Evolutionary conservation across 2,113 vertebrate species (phyloP), one percentile per base, ranked within the genome.

Genomic region (Gasterosteus nipponicus): DNA sequence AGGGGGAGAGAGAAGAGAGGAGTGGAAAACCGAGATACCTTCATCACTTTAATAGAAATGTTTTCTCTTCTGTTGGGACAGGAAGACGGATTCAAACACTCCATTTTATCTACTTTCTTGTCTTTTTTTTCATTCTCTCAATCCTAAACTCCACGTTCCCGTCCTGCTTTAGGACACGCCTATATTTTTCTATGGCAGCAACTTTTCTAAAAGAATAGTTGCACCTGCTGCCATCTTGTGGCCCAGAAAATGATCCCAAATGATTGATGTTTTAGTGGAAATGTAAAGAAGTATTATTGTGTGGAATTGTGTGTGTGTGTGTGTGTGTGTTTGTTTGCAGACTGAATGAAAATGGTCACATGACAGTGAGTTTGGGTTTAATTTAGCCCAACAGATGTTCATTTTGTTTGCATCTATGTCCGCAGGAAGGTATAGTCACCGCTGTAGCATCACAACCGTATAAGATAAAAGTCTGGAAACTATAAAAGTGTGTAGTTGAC

Each of bases 141-240:
- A 61, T 60, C 46, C 35, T 39, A 7, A 26, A 29, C 26, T 63
- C 44, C 57, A 14, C 47, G 75, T 68, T 70, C 63, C 77, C 63
- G 74, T 78, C 62, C 71, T 56, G 59, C 69, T 67, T 54, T 62
- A 31, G 69, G 72, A 69, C 8, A 64, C 75, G 56, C 82, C 78
- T 82, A 47, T 72, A 42, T 39, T 64, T 57, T 58, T 60, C 12
- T 39, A 42, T 41, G 33, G 11, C 16, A 58, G 10, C 5, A 0
- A 15, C 35, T n/a, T 60, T 33, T 14, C 5, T 26, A 2, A 33
- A 2, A 33, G 6, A 46, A 29, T 10, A n/a, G 14, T 1, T 33
- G 51, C 39, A 14, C n/a, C 0, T 65, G 65, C 65, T 63, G 64
- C 77, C 69, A 62, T 57, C 85, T 75, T 10, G 63, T 74, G 77